These are phyloP conservation scores for Drosophila prostipennis DNA, from an alignment of 2,888 invertebrate genomes.

Conservation along the genomic window DNA sequence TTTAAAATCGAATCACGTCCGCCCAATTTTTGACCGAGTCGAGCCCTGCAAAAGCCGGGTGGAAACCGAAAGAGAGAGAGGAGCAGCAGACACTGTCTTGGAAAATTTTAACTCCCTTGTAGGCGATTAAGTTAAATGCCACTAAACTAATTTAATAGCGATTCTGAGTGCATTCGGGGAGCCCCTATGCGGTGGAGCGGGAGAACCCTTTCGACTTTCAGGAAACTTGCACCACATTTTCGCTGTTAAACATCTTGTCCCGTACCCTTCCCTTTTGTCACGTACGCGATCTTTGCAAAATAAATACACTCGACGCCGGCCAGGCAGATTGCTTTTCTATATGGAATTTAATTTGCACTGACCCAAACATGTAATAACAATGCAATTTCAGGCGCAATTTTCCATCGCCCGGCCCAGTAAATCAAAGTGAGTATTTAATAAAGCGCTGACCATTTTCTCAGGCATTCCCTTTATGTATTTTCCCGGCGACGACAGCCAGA, in stretches of 20 bases:
- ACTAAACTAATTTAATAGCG: slow-evolving; percentile 83
- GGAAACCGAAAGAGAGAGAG: neutral
- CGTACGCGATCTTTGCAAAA: slow-evolving; percentile 74
- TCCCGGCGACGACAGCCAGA: slow-evolving; percentile 30
- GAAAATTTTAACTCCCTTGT: slow-evolving; percentile 79
- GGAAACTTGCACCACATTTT: slow-evolving; percentile 66
- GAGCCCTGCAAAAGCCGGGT: neutral
- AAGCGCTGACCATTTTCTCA: slow-evolving; percentile 27
- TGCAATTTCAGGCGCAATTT: slow-evolving; percentile 80
- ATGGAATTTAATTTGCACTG: slow-evolving; percentile 83
- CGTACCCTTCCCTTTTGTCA: slow-evolving; percentile 62
- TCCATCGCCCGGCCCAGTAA: slow-evolving; percentile 15
- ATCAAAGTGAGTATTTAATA: slow-evolving; percentile 48
- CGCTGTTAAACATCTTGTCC: slow-evolving; percentile 76
- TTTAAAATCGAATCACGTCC: slow-evolving; percentile 81
- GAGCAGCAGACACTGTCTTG: slow-evolving; percentile 20
- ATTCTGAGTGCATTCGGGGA: slow-evolving; percentile 73
- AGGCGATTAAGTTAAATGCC: slow-evolving; percentile 81
- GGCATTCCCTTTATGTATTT: slow-evolving; percentile 5
- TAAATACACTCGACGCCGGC: slow-evolving; percentile 65
- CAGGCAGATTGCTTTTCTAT: slow-evolving; percentile 80
- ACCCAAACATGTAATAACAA: slow-evolving; percentile 81
- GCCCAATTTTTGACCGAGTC: slow-evolving; percentile 70
- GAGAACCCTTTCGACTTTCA: slow-evolving; percentile 33
- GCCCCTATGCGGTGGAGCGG: slow-evolving; percentile 7